Conservation (phyloP, 1,140 invertebrate genomes). For the Pemphigus obesinymphae region DNA sequence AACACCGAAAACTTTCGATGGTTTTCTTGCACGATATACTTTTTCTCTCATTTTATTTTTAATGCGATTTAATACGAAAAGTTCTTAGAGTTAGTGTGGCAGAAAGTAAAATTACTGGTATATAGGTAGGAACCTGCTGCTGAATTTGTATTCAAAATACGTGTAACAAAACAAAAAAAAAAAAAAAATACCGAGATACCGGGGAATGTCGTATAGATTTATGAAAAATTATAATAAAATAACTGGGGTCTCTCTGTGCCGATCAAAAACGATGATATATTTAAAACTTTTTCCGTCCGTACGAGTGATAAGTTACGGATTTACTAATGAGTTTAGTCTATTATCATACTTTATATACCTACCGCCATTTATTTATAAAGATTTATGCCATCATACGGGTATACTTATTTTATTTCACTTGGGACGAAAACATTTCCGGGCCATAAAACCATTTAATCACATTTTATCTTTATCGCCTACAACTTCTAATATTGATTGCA, state of each 20-base stretch:
- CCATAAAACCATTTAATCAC: no score
- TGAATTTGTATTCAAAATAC: background rate
- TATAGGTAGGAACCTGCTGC: no score
- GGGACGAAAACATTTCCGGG: no score
- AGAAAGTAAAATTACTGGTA: background rate
- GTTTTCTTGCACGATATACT: background rate
- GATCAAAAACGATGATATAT: background rate
- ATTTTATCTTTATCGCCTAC: no score
- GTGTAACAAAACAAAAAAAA: background rate
- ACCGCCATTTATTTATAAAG: no score
- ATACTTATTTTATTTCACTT: no score
- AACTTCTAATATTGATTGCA: no score
- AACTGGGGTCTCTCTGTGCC: background rate
- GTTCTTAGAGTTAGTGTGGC: background rate
- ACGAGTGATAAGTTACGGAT: no score
- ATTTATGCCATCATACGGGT: no score
- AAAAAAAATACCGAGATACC: background rate
- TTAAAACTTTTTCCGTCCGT: background rate
- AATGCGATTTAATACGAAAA: conserved; percentile 21
- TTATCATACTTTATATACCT: no score
- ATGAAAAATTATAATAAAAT: background rate
- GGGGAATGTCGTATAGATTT: background rate
- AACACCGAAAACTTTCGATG: background rate
- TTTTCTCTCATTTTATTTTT: background rate
- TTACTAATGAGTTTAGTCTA: no score